Base-by-base conservation (phyloP, 2,797 vertebrate species). In the Carcharodon carcharias region DNA sequence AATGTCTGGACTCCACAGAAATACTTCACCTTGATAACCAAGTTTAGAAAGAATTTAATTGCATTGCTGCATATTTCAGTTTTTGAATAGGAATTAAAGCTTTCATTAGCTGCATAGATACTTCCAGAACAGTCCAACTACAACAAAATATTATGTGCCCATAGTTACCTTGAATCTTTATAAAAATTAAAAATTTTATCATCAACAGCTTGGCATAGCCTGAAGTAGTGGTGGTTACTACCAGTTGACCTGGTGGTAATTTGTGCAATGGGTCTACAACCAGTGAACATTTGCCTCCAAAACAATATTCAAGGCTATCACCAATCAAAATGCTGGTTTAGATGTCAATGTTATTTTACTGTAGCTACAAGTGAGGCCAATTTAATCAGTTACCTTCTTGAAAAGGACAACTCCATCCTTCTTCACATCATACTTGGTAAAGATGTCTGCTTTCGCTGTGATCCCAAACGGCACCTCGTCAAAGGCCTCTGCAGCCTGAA, bases 401-500 rank as follows among this genome's bases (percentile, higher is more conserved):
- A 99, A 99, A 96, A 99, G 99, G 92, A 99, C 98, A 54, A 99
- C 97, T 0, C 98, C 88, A 1, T 99, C 99, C 96, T 98, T 97
- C 93, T 98, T 97, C 89, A 99, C 97, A 96, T 99, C 98, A 95
- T 98, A 99, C 96, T 99, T 99, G 0, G 98, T 97, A 97, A 98
- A 99, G 96, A 99, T 96, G 0, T 98, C 98, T 0, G 97, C 98
- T 0, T 97, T 98, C 0, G 98, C 98, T 50, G 98, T 98, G 96
- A 98, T 97, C 77, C 98, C 99, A 28, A 99, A 99, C 0, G 99
- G 99, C 97, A 99, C 97, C 88, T 99, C 99, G 96, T 99, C 99
- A 0, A 98, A 97, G 0, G 98, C 96, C 96, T 99, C 99, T 0
- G 99, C 99, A 73, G 99, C 98, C 97, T 98, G 97, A 97, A 99